phyloP scores from a whole-genome alignment of 1,140 invertebrate genomes.

The Agrilus planipennis region DNA sequence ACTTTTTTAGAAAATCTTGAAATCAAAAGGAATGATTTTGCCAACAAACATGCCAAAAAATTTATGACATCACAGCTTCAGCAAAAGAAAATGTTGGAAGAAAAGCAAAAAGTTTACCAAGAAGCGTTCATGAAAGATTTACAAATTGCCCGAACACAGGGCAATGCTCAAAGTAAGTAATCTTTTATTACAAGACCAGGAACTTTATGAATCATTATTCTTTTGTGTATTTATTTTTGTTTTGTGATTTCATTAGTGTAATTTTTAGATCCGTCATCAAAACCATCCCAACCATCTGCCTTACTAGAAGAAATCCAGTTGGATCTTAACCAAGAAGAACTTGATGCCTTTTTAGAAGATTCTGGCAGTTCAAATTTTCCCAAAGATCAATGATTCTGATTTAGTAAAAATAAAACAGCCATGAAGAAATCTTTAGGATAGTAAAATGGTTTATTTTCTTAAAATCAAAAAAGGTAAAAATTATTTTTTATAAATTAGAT shows the following conservation, averaged over 20 bases:
- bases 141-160: slow-evolving; percentile 48
- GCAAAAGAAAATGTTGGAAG: slow-evolving; percentile 43
- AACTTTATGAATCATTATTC: too few relatives aligned
- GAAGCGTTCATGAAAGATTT: slow-evolving; percentile 57
- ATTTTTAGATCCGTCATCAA: too few relatives aligned
- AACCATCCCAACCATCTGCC: slow-evolving; percentile 27
- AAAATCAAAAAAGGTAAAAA: too few relatives aligned
- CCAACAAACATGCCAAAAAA: slow-evolving; percentile 43
- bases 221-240: too few relatives aligned
- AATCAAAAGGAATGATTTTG: slow-evolving; percentile 39
- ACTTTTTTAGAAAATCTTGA: slow-evolving; percentile 11
- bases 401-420: too few relatives aligned
- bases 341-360: slow-evolving; percentile 30
- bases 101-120: slow-evolving; percentile 52
- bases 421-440: too few relatives aligned
- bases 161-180: slow-evolving; percentile 46
- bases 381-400: too few relatives aligned
- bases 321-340: slow-evolving; percentile 29
- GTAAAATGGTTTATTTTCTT: too few relatives aligned
- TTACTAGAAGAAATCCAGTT: slow-evolving; percentile 32
- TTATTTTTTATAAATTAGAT: too few relatives aligned
- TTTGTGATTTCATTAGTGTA: too few relatives aligned
- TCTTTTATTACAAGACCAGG: too few relatives aligned
- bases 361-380: too few relatives aligned
- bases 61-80: slow-evolving; percentile 42